Evolutionary conservation across 2,797 vertebrate genomes (phyloP).

Genomic region (Harpagifer antarcticus): DNA sequence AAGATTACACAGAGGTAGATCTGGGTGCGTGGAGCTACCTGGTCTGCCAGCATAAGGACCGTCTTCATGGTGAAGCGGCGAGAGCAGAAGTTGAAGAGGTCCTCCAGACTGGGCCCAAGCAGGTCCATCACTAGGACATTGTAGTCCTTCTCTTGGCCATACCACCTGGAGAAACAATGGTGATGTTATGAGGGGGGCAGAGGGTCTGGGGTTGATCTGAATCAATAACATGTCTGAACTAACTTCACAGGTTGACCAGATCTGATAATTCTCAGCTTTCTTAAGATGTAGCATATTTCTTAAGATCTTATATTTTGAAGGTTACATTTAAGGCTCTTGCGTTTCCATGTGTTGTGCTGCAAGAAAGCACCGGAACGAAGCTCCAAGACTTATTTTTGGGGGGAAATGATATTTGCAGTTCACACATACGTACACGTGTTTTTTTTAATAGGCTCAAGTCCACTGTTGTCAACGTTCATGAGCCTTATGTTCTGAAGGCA

Average conservation of each 20-base stretch:
- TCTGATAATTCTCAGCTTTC: neutral
- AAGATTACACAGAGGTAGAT: neutral
- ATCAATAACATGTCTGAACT: neutral
- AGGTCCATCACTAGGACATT: conserved; percentile 99
- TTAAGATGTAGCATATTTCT: neutral
- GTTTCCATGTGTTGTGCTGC: too few species aligned
- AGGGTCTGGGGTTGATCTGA: neutral
- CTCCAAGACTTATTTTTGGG: too few species aligned
- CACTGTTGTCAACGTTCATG: too few species aligned
- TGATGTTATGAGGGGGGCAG: neutral
- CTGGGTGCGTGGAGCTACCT: conserved; percentile 83
- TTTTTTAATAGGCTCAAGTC: too few species aligned
- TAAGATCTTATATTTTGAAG: too few species aligned
- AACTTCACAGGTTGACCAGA: neutral
- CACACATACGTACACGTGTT: too few species aligned
- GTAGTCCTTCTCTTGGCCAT: conserved; percentile 99
- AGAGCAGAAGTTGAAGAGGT: conserved; percentile 99
- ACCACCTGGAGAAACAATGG: conserved; percentile 89
- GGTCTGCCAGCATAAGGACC: conserved; percentile 99
- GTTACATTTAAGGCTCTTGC: too few species aligned
- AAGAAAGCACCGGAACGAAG: too few species aligned
- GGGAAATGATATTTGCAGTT: too few species aligned
- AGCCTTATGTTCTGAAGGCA: too few species aligned
- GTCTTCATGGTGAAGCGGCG: conserved; percentile 99
- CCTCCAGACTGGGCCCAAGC: conserved; percentile 97